Percentiles rank a stretch among this genome's conserved stretches.
Conservation (phyloP, 30 jellyfish, hydroid and myxozoan species). For the Sanderia malayensis region DNA sequence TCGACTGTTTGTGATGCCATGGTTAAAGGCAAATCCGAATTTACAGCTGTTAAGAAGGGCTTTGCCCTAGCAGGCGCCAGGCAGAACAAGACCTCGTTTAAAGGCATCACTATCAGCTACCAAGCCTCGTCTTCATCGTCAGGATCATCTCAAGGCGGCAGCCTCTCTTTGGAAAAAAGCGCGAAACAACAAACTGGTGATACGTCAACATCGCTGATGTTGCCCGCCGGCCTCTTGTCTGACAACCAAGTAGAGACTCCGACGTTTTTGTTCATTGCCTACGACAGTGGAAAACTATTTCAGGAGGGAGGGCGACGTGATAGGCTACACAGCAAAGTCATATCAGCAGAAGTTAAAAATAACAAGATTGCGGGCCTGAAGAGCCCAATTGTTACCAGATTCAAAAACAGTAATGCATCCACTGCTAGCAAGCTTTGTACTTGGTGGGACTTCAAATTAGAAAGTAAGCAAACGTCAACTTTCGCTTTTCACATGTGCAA, state of each 20-base stretch:
- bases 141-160: not conserved
- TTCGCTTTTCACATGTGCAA: too few relatives aligned
- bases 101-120: constrained; percentile 38
- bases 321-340: constrained; percentile 44
- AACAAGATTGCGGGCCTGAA: constrained; percentile 33
- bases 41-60: constrained; percentile 32
- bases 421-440: constrained; percentile 17
- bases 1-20: constrained; percentile 47
- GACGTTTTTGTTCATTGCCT: constrained; percentile 33
- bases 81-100: constrained; percentile 33
- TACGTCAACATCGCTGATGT: constrained; percentile 14
- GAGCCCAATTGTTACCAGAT: constrained; percentile 44
- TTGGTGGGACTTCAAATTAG: constrained; percentile 52
- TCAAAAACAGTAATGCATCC: constrained; percentile 16
- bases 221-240: constrained; percentile 27
- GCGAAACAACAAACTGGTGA: not conserved
- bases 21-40: constrained; percentile 20
- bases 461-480: too few relatives aligned
- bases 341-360: constrained; percentile 42
- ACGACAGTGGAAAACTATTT: constrained; percentile 47
- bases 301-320: constrained; percentile 33
- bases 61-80: constrained; percentile 49
- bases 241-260: constrained; percentile 5
- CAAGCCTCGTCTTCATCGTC: constrained; percentile 13
- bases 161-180: constrained; percentile 22